Conservation (phyloP, 2,797 vertebrate genomes). For the Otolemur crassicaudatus region DNA sequence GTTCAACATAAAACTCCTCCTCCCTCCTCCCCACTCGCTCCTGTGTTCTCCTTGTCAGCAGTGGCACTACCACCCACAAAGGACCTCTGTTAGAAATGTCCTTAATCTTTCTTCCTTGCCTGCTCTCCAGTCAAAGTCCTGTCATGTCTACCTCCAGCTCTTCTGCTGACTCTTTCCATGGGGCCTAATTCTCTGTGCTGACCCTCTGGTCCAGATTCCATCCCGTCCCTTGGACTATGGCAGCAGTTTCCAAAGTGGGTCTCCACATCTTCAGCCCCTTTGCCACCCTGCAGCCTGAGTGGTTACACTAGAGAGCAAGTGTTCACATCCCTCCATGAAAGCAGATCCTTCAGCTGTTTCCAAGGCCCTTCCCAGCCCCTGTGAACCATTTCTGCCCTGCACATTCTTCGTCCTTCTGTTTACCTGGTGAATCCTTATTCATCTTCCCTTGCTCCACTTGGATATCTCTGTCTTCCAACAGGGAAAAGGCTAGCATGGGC, state of each 20-base stretch:
- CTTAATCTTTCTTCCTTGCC: background rate
- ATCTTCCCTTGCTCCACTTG: background rate
- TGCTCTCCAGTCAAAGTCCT: background rate
- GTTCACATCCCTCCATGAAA: accelerated
- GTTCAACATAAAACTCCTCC: background rate
- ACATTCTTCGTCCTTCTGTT: background rate
- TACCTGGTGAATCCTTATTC: accelerated
- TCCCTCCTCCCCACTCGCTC: background rate
- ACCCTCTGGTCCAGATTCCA: background rate
- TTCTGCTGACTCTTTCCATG: background rate
- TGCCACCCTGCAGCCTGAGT: background rate
- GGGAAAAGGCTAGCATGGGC: background rate
- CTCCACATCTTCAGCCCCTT: background rate
- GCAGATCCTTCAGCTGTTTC: background rate
- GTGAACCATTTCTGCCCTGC: background rate
- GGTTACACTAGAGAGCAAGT: accelerated
- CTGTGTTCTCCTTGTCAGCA: background rate
- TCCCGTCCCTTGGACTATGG: background rate
- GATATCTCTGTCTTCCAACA: background rate
- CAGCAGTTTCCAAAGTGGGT: background rate
- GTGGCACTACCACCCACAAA: background rate
- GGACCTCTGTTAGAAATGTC: background rate
- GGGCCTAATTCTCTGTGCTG: too few species aligned
- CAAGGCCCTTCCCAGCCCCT: background rate
- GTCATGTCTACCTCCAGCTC: background rate